Percentiles rank a stretch among this genome's conserved stretches.
Evolutionary conservation across 2,888 invertebrate species (phyloP).

Genomic region (Cephus pulcher): DNA sequence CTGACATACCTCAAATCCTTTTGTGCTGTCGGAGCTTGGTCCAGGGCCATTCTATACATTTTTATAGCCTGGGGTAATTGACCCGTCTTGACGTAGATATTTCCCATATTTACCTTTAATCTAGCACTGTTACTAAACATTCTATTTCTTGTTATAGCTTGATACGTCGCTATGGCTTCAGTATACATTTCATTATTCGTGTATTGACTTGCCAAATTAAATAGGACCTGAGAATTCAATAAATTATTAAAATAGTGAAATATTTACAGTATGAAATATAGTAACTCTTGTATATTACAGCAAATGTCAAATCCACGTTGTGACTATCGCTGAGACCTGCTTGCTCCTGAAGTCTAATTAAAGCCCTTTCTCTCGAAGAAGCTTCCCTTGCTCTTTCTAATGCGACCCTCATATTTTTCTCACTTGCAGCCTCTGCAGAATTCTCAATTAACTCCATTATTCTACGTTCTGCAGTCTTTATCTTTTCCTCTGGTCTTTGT

Average conservation of each 20-base stretch:
- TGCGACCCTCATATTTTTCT: slow-evolving; percentile 75
- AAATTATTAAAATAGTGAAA: background rate
- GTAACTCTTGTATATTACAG: slow-evolving; percentile 70
- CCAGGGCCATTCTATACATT: slow-evolving; percentile 98
- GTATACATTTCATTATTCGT: slow-evolving; percentile 94
- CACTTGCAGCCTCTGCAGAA: slow-evolving; percentile 79
- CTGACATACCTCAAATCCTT: slow-evolving; percentile 83
- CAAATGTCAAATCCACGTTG: slow-evolving; percentile 95
- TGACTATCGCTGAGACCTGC: slow-evolving; percentile 89
- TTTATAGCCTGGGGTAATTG: slow-evolving; percentile 95
- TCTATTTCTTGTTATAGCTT: slow-evolving; percentile 92
- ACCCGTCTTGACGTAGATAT: slow-evolving; percentile 95
- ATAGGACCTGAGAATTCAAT: slow-evolving; percentile 79
- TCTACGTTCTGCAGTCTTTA: slow-evolving; percentile 87
- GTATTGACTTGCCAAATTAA: slow-evolving; percentile 96
- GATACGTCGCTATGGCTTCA: slow-evolving; percentile 96
- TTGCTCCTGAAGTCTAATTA: slow-evolving; percentile 93
- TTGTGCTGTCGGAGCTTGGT: slow-evolving; percentile 93
- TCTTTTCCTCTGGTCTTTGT: slow-evolving; percentile 89
- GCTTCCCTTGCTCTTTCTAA: slow-evolving; percentile 97
- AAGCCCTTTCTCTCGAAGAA: slow-evolving; percentile 88
- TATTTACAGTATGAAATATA: background rate
- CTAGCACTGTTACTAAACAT: slow-evolving; percentile 94
- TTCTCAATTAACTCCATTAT: slow-evolving; percentile 93
- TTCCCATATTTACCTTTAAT: slow-evolving; percentile 97